Evolutionary conservation across 2,888 invertebrate species (phyloP), one percentile per base, ranked within the genome.

Genomic region (Apotomis betuletana): DNA sequence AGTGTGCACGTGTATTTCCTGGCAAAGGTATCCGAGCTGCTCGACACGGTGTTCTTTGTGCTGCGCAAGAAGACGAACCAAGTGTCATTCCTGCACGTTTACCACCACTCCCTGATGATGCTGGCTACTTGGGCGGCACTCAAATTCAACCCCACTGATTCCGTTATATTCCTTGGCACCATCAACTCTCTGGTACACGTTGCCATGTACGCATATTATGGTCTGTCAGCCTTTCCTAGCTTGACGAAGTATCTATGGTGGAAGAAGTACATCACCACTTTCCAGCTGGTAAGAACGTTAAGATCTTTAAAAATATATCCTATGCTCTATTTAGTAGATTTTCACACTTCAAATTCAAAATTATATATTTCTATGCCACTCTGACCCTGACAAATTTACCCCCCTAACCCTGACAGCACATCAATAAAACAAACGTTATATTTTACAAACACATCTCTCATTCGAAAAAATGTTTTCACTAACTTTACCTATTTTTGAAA

Each of bases 161-260:
- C 96, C 79, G 95, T 95, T 4, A 94, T 95, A 4, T 91, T 96
- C 76, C 91, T 95, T 63, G 38, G 46, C 1, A 68, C 58, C 51
- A 94, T 98, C 67, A 98, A 98, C 87, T 95, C 97, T 0, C 95
- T 97, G 80, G 96, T 98, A 13, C 98, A 98, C 85, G 94, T 97
- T 12, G 90, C 98, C 51, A 98, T 98, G 98, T 98, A 98, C 85
- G 93, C 95, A 0, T 98, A 98, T 85, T 98, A 98, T 85, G 94
- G 97, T 78, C 87, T 98, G 65, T 94, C 98, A 0, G 97, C 97
- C 0, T 92, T 98, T 69, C 97, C 98, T 0, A 90, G 95, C 76
- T 96, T 96, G 83, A 96, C 97, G 84, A 97, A 97, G 83, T 97
- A 96, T 83, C 90, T 98, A 58, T 98, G 98, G 98, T 98, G 98